phyloP scores from a whole-genome alignment of 2,113 vertebrate species.

The Hucho hucho region DNA sequence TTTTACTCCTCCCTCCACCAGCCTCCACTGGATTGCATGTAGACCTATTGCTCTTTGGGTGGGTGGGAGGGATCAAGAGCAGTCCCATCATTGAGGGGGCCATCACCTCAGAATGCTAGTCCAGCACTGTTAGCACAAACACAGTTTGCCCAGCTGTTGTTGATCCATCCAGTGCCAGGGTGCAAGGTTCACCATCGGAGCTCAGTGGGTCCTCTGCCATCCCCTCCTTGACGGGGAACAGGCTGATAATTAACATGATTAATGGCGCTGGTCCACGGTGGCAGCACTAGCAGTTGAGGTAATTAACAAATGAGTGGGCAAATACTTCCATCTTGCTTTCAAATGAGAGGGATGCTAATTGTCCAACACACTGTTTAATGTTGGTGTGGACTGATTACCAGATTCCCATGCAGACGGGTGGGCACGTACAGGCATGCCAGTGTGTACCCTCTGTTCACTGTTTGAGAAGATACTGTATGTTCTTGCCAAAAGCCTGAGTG shows the following conservation, averaged over 20 bases:
- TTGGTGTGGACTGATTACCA: not conserved
- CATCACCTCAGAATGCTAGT: not conserved
- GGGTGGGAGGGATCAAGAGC: too few relatives aligned
- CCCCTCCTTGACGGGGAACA: slow-evolving; percentile 27
- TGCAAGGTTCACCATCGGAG: slow-evolving; percentile 15
- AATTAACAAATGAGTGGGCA: slow-evolving; percentile 58
- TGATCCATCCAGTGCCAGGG: slow-evolving; percentile 8
- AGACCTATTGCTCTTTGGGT: too few relatives aligned
- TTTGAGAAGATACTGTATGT: not conserved
- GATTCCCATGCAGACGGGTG: slow-evolving; percentile 4
- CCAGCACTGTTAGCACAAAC: not conserved
- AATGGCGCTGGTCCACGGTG: slow-evolving; percentile 49
- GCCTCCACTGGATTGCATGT: too few relatives aligned
- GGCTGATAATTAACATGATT: slow-evolving; percentile 66
- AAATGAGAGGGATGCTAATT: slow-evolving; percentile 29
- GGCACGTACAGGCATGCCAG: not conserved
- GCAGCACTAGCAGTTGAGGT: slow-evolving; percentile 41
- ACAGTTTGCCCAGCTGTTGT: slow-evolving; percentile 12
- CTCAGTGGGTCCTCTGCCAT: slow-evolving; percentile 20
- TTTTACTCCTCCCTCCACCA: too few relatives aligned
- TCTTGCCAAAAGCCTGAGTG: too few relatives aligned
- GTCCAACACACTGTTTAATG: not conserved
- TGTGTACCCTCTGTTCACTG: not conserved
- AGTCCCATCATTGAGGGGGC: too few relatives aligned
- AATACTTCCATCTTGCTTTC: slow-evolving; percentile 53